phyloP scores from a whole-genome alignment of 2,113 vertebrate genomes.

The Eurypyga helias region DNA sequence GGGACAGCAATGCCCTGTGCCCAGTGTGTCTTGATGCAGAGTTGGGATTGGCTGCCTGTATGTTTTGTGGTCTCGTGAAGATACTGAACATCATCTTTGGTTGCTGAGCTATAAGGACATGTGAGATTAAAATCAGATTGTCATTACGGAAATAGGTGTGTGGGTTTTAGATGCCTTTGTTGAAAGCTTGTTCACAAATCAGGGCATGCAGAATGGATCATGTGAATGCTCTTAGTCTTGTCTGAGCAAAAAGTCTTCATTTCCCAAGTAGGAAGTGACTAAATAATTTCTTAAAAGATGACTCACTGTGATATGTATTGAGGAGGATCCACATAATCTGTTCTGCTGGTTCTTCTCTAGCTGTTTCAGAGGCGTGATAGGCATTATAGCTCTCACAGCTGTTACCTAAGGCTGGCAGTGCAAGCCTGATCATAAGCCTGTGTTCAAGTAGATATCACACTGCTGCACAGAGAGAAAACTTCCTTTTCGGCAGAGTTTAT shows the following conservation, averaged over 20 bases:
- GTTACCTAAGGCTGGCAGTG: neutral
- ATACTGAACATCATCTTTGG: neutral
- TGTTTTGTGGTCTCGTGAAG: neutral
- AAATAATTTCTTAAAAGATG: neutral
- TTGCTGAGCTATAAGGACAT: neutral
- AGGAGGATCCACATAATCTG: neutral
- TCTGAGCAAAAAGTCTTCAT: neutral
- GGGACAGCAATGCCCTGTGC: neutral
- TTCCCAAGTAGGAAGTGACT: neutral
- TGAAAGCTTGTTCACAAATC: neutral
- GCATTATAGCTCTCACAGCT: neutral
- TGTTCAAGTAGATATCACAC: neutral
- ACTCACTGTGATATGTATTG: neutral
- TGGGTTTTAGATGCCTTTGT: neutral
- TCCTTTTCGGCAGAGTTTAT: neutral
- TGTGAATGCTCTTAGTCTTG: neutral
- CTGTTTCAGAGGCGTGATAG: neutral
- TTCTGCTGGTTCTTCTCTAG: neutral
- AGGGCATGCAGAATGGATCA: neutral
- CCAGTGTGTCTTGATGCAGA: rapidly evolving
- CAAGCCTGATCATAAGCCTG: neutral
- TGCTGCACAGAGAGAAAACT: neutral
- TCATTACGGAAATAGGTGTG: rapidly evolving
- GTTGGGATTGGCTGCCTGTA: neutral
- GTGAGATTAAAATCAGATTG: neutral